Conservation (phyloP, 2,888 invertebrate genomes). For the Nephrotoma appendiculata region DNA sequence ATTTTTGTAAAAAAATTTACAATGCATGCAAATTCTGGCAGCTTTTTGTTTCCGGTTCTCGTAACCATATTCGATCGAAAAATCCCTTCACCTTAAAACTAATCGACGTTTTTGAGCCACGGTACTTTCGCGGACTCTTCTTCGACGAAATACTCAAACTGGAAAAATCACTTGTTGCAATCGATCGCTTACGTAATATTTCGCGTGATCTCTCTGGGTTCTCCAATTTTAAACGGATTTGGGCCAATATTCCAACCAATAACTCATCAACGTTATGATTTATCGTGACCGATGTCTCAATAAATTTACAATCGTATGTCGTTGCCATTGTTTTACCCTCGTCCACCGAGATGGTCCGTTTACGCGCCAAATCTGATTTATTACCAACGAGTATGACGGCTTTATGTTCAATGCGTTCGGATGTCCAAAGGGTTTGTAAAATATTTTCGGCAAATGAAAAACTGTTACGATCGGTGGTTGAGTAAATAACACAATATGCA, state of each 20-base stretch:
- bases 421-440: conserved; percentile 69
- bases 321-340: conserved; percentile 88
- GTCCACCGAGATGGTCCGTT: conserved; percentile 70
- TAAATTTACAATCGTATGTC: conserved; percentile 89
- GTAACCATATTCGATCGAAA: conserved; percentile 73
- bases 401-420: conserved; percentile 62
- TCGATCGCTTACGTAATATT: conserved; percentile 1
- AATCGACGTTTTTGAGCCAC: conserved; percentile 35
- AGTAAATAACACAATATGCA: conserved; percentile 89
- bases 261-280: conserved; percentile 97
- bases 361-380: conserved; percentile 83
- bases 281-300: conserved; percentile 91
- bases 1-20: neutral
- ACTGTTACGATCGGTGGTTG: conserved; percentile 75
- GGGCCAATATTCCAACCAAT: conserved; percentile 82
- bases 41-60: conserved; percentile 80
- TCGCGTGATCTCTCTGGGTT: conserved; percentile 47
- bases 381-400: conserved; percentile 90
- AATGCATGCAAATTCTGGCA: conserved; percentile 80
- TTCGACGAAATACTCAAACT: neutral
- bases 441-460: conserved; percentile 69
- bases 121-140: conserved; percentile 31
- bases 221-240: conserved; percentile 72
- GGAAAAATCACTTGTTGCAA: neutral
- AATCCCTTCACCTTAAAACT: conserved; percentile 59